Evolutionary conservation across 2,888 invertebrate species (phyloP).

Genomic region (Elysia crispata): DNA sequence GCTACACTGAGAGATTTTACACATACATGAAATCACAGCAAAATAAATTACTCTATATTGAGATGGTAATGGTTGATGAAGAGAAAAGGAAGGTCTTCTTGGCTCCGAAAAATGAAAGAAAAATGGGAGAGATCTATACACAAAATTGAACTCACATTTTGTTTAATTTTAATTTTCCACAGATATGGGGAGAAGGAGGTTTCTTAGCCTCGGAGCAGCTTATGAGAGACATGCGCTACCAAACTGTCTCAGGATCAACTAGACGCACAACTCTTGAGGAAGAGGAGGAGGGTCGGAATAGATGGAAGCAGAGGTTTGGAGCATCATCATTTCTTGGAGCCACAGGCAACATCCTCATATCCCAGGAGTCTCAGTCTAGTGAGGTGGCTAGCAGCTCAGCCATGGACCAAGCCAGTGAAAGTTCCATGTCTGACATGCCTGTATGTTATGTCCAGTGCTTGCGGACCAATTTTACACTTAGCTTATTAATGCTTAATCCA

Average conservation of each 20-base stretch:
- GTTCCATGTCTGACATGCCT: constrained; percentile 57
- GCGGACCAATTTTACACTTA: too few species aligned
- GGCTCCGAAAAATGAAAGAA: too few species aligned
- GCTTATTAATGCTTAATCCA: too few species aligned
- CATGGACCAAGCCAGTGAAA: constrained; percentile 75
- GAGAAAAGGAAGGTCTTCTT: too few species aligned
- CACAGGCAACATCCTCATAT: constrained; percentile 5
- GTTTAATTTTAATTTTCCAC: background rate
- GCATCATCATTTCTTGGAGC: background rate
- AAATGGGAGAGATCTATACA: too few species aligned
- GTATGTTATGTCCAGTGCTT: too few species aligned
- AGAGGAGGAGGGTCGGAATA: background rate
- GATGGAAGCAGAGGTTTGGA: constrained; percentile 1
- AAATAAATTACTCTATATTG: too few species aligned
- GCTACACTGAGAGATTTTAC: too few species aligned
- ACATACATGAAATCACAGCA: too few species aligned
- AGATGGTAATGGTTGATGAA: too few species aligned
- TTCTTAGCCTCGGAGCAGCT: constrained; percentile 43
- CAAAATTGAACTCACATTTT: too few species aligned
- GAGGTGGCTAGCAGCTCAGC: constrained; percentile 51
- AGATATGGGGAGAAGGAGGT: constrained; percentile 27
- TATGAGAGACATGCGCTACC: constrained; percentile 46
- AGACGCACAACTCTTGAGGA: constrained; percentile 3
- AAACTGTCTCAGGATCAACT: constrained; percentile 24
- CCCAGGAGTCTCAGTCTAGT: background rate